A percentile compares a stretch with the other conserved stretches of the same genome.
Conservation (phyloP, 2,888 invertebrate species). For the Oligia strigilis region DNA sequence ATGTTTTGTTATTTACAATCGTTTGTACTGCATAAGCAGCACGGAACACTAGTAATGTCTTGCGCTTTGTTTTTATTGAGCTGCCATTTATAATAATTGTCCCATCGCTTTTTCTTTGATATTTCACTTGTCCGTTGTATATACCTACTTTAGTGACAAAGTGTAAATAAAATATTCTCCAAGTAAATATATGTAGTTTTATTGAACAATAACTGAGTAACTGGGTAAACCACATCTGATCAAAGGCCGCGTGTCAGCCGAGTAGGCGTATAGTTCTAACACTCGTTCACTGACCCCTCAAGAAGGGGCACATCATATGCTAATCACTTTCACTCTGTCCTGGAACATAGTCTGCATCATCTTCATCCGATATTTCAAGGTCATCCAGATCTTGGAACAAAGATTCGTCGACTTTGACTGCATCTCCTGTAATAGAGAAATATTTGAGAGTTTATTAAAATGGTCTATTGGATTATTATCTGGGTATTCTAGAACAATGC, state of each 20-base stretch:
- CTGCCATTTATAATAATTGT: slow-evolving; percentile 70
- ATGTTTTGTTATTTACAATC: slow-evolving; percentile 59
- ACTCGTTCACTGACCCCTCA: slow-evolving; percentile 51
- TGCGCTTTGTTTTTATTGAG: slow-evolving; percentile 54
- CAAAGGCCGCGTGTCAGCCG: slow-evolving; percentile 53
- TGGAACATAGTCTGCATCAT: slow-evolving; percentile 92
- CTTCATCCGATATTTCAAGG: slow-evolving; percentile 93
- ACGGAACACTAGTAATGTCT: slow-evolving; percentile 39
- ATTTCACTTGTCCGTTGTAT: slow-evolving; percentile 82
- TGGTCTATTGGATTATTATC: neutral
- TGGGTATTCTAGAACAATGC: neutral
- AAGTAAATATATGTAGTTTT: slow-evolving; percentile 80
- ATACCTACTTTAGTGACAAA: slow-evolving; percentile 83
- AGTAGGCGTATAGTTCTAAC: slow-evolving; percentile 55
- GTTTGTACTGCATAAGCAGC: slow-evolving; percentile 47
- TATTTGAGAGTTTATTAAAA: neutral
- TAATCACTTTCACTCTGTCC: slow-evolving; percentile 88
- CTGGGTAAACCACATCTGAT: slow-evolving; percentile 65
- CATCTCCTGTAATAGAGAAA: slow-evolving; percentile 90
- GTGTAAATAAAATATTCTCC: slow-evolving; percentile 90
- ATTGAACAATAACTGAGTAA: slow-evolving; percentile 79
- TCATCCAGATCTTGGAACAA: slow-evolving; percentile 97
- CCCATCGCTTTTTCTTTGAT: slow-evolving; percentile 74
- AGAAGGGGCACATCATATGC: slow-evolving; percentile 56
- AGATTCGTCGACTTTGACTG: slow-evolving; percentile 98